Evolutionary conservation across 2,113 vertebrate genomes (phyloP), one percentile per base, ranked within the genome.

Genomic region (Crotalus viridis): DNA sequence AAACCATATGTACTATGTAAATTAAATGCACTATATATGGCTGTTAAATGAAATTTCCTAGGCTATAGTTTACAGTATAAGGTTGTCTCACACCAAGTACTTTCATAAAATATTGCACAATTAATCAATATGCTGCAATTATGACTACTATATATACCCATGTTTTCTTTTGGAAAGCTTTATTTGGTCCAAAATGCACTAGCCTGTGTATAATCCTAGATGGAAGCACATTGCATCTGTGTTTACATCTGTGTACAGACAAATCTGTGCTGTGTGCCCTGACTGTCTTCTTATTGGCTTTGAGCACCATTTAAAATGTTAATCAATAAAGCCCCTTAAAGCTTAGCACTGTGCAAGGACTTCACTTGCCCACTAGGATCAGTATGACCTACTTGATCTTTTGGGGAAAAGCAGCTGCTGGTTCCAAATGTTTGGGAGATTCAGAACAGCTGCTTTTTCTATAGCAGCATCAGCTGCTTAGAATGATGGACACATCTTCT

Each of bases 31-130:
- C 39, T 2, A 0, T 91, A 0, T 85, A 52, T 87, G 39, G 33
- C 19, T 74, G 89, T 3, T 69, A 92, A 90, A 85, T 91, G 46
- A 88, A 88, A 3, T 90, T 89, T 95, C 89, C 91, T 93, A 69
- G 24, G 59, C 1, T n/a, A 0, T 57, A 61, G 10, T 17, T 94
- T 92, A 5, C 54, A 74, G 46, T 86, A 1, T 0, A n/a, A 15
- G 7, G 87, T 92, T 19, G 2, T 91, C 81, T 64, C 59, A 15
- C 39, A 24, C 89, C 81, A n/a, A 86, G 87, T 92, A 17, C 3
- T 10, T 74, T 54, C 87, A 81, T 89, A 94, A 15, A 9, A 26
- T 54, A 55, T 26, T 48, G 15, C 93, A 91, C 21, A 74, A 2
- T 54, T 33, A 13, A 88, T 93, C 46, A 89, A 7, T 51, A 2